phyloP scores from a whole-genome alignment of 2,797 vertebrate genomes.

The Apogon hyalosoma region DNA sequence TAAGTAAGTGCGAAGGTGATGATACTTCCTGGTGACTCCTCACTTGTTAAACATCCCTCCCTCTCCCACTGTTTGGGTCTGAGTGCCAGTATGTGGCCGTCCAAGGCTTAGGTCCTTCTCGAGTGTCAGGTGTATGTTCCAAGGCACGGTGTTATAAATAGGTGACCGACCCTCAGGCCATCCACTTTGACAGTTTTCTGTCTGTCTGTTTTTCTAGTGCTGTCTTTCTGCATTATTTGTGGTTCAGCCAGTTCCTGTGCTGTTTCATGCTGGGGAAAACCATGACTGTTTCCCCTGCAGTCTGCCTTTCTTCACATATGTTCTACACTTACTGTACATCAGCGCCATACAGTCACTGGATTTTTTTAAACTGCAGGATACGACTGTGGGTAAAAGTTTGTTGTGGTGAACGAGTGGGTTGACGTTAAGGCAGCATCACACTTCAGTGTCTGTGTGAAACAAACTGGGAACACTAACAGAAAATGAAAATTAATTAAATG shows the following conservation, averaged over 20 bases:
- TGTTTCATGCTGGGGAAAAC: conserved; percentile 10
- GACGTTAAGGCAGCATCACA: background rate
- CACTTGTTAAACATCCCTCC: background rate
- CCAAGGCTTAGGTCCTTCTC: conserved; percentile 3
- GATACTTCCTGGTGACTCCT: background rate
- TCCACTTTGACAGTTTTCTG: background rate
- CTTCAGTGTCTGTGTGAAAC: background rate
- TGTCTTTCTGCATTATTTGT: conserved; percentile 26
- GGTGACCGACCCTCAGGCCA: background rate
- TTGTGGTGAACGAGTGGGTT: background rate
- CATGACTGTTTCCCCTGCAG: conserved; percentile 11
- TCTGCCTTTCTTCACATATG: background rate
- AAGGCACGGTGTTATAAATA: conserved; percentile 32
- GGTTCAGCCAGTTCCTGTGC: conserved; percentile 50
- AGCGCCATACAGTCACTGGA: rapidly evolving
- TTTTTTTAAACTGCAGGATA: background rate
- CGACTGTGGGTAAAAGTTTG: background rate
- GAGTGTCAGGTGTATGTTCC: conserved; percentile 37
- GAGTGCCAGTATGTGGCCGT: background rate
- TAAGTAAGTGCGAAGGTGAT: too few relatives aligned
- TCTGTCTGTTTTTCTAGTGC: background rate
- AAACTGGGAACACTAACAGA: conserved; percentile 13
- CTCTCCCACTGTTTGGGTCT: background rate
- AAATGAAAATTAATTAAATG: conserved; percentile 7
- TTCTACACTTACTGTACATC: background rate